Conservation (phyloP, 2,113 vertebrate genomes). For the Myrmecobius fasciatus region DNA sequence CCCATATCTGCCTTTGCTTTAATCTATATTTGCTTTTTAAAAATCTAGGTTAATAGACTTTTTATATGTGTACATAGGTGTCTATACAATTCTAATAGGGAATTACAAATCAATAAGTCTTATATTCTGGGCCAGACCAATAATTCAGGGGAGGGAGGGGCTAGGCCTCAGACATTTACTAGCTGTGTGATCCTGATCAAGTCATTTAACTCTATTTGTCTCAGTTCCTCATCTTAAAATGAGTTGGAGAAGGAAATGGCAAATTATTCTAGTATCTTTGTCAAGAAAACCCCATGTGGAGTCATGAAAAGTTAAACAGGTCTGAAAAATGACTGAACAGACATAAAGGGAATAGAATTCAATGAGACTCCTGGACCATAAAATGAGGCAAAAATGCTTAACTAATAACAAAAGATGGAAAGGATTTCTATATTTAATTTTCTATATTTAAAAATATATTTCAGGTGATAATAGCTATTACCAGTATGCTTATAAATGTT, state of each 20-base stretch:
- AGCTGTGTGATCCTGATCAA: not conserved
- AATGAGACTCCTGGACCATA: not conserved
- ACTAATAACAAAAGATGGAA: not conserved
- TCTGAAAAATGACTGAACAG: not conserved
- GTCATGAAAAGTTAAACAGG: not conserved
- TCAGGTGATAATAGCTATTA: not conserved
- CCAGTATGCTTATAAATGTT: not conserved
- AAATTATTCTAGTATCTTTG: not conserved
- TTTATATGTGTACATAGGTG: not conserved
- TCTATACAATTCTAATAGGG: not conserved
- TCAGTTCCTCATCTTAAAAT: not conserved
- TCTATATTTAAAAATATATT: not conserved
- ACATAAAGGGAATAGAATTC: not conserved
- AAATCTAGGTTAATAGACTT: not conserved
- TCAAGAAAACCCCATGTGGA: not conserved
- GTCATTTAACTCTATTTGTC: not conserved
- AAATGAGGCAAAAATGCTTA: not conserved
- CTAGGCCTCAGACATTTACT: not conserved
- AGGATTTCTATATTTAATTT: too few species aligned
- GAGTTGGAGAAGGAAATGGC: not conserved
- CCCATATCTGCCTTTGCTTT: not conserved
- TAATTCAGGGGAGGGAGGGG: not conserved
- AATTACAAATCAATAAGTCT: not conserved
- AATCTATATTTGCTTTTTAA: not conserved
- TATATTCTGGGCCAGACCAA: not conserved